Conservation (phyloP, 2,113 vertebrate species). For the Hipposideros armiger region DNA sequence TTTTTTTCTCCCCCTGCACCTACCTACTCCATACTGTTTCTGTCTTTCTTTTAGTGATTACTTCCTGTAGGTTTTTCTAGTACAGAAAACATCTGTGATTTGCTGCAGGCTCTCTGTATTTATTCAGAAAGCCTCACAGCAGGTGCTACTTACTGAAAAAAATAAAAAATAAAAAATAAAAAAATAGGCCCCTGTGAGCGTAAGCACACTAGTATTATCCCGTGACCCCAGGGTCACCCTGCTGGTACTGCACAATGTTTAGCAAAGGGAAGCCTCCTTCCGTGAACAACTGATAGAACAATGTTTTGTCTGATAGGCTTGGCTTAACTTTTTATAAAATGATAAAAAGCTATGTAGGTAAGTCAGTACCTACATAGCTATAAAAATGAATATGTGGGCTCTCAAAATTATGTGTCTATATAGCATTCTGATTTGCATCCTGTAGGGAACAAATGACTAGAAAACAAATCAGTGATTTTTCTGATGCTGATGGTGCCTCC, state of each 20-base stretch:
- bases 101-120: slow-evolving; percentile 81
- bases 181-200: slow-evolving; percentile 31
- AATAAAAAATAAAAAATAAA: neutral
- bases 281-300: slow-evolving; percentile 38
- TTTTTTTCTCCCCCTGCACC: neutral
- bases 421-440: neutral
- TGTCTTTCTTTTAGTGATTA: slow-evolving; percentile 80
- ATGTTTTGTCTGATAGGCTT: slow-evolving; percentile 43
- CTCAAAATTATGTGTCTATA: neutral
- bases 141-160: slow-evolving; percentile 83
- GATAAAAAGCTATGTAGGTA: too few species aligned
- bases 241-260: slow-evolving; percentile 66
- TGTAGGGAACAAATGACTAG: neutral
- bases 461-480: slow-evolving; percentile 47
- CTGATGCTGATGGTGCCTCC: neutral
- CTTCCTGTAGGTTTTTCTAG: slow-evolving; percentile 84
- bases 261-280: slow-evolving; percentile 64
- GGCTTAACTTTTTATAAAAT: neutral
- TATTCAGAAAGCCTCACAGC: slow-evolving; percentile 83
- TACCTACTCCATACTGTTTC: slow-evolving; percentile 58
- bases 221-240: slow-evolving; percentile 84
- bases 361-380: neutral
- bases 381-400: neutral
- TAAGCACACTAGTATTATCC: slow-evolving; percentile 78
- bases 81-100: slow-evolving; percentile 83